Conservation (phyloP, 2,888 invertebrate species). For the Octodonta nipae region DNA sequence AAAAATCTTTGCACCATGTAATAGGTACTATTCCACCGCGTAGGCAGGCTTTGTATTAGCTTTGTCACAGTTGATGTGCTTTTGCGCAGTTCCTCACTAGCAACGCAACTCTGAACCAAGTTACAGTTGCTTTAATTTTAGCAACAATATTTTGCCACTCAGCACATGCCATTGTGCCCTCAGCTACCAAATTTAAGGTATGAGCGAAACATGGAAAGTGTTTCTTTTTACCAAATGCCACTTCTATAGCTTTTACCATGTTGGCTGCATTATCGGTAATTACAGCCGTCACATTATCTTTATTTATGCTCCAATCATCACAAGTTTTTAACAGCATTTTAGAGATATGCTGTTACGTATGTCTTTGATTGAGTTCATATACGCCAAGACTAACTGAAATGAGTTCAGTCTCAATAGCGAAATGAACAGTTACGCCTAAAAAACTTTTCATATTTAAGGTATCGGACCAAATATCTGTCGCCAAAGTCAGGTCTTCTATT, state of each 20-base stretch:
- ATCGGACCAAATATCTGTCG: not conserved
- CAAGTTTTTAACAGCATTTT: not conserved
- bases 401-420: not conserved
- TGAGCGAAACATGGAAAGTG: constrained; percentile 1
- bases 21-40: constrained; percentile 3
- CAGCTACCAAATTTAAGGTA: not conserved
- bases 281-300: not conserved
- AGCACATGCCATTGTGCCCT: not conserved
- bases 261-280: constrained; percentile 5
- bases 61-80: not conserved
- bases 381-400: not conserved
- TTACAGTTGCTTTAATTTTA: constrained; percentile 6
- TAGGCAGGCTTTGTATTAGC: constrained; percentile 1
- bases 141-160: constrained; percentile 1
- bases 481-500: not conserved
- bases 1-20: constrained; percentile 4
- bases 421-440: not conserved
- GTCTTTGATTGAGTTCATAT: not conserved
- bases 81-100: constrained; percentile 2
- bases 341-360: not conserved
- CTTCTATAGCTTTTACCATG: constrained; percentile 3
- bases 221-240: constrained; percentile 4
- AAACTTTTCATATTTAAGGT: not conserved
- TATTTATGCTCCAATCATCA: not conserved
- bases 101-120: constrained; percentile 7